Evolutionary conservation across 2,113 vertebrate species (phyloP).

Genomic region (Eudyptes chrysolophus): DNA sequence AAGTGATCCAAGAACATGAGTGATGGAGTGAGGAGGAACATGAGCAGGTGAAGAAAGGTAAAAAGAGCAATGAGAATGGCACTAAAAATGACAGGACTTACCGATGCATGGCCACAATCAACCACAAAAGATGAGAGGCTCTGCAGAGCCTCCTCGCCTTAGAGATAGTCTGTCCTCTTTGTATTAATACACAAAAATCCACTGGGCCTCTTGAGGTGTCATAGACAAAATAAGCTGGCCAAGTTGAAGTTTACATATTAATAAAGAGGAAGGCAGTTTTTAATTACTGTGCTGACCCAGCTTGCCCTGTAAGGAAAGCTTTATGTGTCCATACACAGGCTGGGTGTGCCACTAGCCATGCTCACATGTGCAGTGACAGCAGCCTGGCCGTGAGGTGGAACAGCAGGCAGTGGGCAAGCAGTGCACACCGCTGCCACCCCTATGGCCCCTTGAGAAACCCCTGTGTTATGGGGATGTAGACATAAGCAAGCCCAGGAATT

Average conservation of each 20-base stretch:
- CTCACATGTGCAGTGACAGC: not conserved
- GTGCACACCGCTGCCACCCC: rapidly evolving
- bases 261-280: not conserved
- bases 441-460: rapidly evolving
- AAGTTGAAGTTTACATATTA: not conserved
- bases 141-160: not conserved
- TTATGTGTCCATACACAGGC: too few relatives aligned
- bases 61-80: not conserved
- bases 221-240: not conserved
- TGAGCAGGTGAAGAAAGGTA: not conserved
- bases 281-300: not conserved
- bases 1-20: not conserved
- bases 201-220: not conserved
- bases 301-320: not conserved
- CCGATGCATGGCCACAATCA: not conserved
- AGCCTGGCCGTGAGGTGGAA: not conserved
- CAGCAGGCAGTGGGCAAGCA: not conserved
- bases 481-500: not conserved
- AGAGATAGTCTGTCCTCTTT: not conserved
- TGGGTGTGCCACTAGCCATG: rapidly evolving
- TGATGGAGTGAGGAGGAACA: not conserved
- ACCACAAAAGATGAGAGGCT: not conserved
- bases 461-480: not conserved
- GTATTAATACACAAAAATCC: not conserved
- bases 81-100: not conserved